A percentile compares a stretch with the other conserved stretches of the same genome.
These are phyloP conservation scores for Apodemia mormo DNA, from an alignment of 2,888 invertebrate species.

Conservation along the genomic window DNA sequence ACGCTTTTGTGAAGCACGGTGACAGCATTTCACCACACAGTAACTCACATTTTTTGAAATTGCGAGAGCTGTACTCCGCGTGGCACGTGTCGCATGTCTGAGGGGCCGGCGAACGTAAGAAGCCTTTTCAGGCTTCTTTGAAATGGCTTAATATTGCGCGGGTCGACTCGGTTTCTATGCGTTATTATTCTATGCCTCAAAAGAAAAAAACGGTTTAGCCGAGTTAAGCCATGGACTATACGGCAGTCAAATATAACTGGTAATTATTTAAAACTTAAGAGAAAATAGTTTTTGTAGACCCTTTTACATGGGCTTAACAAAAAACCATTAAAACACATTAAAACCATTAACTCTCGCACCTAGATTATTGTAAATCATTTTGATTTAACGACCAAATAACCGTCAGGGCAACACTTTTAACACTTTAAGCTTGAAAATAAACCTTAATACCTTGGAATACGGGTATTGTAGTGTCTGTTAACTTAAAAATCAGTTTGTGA, in stretches of 20 bases:
- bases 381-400: slow-evolving; percentile 1
- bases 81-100: no score
- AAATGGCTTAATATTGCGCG: no score
- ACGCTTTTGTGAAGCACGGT: no score
- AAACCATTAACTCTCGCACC: neutral
- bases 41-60: no score
- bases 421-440: neutral
- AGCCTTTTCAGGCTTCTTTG: no score
- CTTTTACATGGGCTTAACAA: neutral
- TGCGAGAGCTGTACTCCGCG: no score
- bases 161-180: no score
- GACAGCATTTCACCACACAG: no score
- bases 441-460: neutral
- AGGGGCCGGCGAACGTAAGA: no score
- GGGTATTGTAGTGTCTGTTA: neutral
- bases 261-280: neutral
- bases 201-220: no score
- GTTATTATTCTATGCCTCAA: no score
- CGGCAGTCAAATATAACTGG: neutral
- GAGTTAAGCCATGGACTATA: no score
- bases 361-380: slow-evolving; percentile 15
- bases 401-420: neutral
- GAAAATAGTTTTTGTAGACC: neutral
- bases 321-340: slow-evolving; percentile 1
- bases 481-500: neutral